These are phyloP conservation scores for Parauchenoglanis ngamensis DNA, from an alignment of 2,797 vertebrate species.

Conservation along the genomic window DNA sequence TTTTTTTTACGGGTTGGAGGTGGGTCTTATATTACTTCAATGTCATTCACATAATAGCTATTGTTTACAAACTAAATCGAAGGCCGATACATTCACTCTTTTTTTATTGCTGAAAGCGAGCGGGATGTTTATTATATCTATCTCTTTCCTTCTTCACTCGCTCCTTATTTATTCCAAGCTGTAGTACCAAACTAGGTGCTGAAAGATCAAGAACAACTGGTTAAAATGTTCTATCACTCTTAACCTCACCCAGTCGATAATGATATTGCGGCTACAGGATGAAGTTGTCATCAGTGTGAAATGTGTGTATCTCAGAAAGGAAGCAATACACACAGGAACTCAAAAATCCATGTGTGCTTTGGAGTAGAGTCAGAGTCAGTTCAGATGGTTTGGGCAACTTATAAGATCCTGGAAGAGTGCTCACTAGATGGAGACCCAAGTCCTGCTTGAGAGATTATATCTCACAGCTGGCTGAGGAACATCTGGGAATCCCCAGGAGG, in stretches of 20 bases:
- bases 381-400: neutral
- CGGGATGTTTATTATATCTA: neutral
- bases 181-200: neutral
- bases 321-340: neutral
- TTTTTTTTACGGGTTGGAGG: neutral
- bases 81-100: neutral
- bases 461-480: neutral
- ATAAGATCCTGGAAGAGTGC: neutral
- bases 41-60: neutral
- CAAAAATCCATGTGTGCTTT: neutral
- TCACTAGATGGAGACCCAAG: neutral
- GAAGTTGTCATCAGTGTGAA: neutral
- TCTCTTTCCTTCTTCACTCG: neutral
- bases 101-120: neutral
- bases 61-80: neutral
- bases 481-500: neutral
- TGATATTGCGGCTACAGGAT: slow-evolving; percentile 1
- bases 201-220: neutral
- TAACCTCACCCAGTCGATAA: neutral
- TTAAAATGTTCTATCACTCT: neutral
- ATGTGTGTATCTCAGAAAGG: neutral
- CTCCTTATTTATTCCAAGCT: neutral
- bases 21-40: no score
- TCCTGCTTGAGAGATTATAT: neutral
- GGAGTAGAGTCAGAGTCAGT: neutral